Base-by-base conservation (phyloP, 1,140 invertebrate genomes). In the Drosophila eugracilis region DNA sequence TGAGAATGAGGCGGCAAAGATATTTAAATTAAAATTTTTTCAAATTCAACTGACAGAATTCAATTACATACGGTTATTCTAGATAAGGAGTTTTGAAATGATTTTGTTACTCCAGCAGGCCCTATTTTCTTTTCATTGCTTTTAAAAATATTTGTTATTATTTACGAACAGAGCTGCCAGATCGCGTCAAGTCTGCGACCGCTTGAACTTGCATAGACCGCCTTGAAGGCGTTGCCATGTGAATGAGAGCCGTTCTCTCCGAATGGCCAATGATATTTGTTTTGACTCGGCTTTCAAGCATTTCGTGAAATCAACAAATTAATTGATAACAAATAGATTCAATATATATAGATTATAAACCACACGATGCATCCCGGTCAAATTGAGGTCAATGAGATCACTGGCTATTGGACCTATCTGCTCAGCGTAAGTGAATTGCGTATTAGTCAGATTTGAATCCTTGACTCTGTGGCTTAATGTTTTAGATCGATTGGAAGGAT, bases 401-500 rank as follows among this genome's bases (percentile, higher is more conserved):
- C 92, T 6, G 93, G 93, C 71, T 93, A 94, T 77, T 92, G 94
- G 74, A 92, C 93, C 19, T 94, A 94, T 81, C 90, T 94, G 10
- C 89, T 92, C 48, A 94, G 93, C 89, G 94, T 95, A 92, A 94
- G 94, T 94, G 5, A 12, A 10, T 5, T 10, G 3, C 6, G 6
- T 14, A 4, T 15, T 17, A 7, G 4, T 3, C 1, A 28, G 14
- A 19, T 19, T 1, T 2, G 1, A 30, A 0, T 17, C 6, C 14
- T 10, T 19, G 22, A n/a, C 12, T 32, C 5, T n/a, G 21, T 26
- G 63, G n/a, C n/a, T 85, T 28, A 12, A 19, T 17, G 15, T 94
- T 94, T 47, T 92, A 97, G 97, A 96, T 97, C 90, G 96, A 97
- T 89, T 97, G 96, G 96, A 93, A 93, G 71, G 97, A 97, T 92